Conservation (phyloP, 2,888 invertebrate genomes). For the Xylota segnis region DNA sequence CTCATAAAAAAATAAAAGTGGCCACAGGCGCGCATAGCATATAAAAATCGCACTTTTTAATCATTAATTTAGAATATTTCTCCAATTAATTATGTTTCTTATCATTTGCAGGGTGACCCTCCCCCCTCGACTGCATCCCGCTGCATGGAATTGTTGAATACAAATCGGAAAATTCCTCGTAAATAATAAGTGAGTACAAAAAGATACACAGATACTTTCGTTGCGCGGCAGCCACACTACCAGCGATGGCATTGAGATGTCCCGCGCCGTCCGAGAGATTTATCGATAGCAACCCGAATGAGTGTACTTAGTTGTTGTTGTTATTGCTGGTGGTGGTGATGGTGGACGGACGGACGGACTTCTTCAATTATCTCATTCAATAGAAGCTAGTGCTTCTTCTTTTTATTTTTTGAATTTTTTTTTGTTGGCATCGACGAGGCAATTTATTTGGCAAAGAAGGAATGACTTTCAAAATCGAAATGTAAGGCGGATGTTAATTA, state of each 20-base stretch:
- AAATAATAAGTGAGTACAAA: constrained; percentile 60
- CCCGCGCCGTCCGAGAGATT: constrained; percentile 51
- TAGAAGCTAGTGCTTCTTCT: constrained; percentile 24
- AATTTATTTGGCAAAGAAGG: constrained; percentile 33
- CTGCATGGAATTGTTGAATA: constrained; percentile 4
- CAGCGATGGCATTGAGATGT: constrained; percentile 69
- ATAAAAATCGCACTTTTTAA: constrained; percentile 29
- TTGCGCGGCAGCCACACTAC: not conserved
- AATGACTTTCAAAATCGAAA: constrained; percentile 62
- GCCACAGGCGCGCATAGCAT: constrained; percentile 13
- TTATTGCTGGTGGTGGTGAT: not conserved
- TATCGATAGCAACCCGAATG: constrained; percentile 51
- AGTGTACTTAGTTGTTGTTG: constrained; percentile 32
- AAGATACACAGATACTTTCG: constrained; percentile 39
- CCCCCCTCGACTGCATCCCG: not conserved
- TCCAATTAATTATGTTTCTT: constrained; percentile 75
- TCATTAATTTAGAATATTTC: constrained; percentile 75
- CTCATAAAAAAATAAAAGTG: not conserved
- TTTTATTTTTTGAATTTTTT: not conserved
- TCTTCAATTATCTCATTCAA: constrained; percentile 63
- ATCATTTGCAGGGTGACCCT: constrained; percentile 65
- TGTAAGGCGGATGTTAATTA: constrained; percentile 71
- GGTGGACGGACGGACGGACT: constrained; percentile 13
- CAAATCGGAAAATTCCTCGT: constrained; percentile 55
- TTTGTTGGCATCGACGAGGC: not conserved